Evolutionary conservation across 2,113 vertebrate genomes (phyloP).

Genomic region (Pachypanchax playfairii): DNA sequence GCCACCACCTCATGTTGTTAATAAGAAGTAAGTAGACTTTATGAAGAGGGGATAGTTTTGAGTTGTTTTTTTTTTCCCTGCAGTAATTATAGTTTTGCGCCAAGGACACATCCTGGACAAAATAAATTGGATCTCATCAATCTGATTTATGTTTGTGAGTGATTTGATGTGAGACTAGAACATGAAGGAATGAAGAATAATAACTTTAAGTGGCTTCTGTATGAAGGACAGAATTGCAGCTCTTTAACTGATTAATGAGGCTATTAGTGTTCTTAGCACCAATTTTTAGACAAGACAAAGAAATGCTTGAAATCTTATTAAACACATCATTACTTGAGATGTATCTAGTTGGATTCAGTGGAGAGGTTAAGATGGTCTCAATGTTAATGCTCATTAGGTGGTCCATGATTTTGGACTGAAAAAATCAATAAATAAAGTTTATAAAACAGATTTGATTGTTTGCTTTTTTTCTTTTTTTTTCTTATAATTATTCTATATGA

Average conservation of each 20-base stretch:
- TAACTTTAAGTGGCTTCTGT: not conserved
- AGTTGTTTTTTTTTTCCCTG: slow-evolving; percentile 2
- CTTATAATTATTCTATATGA: too few relatives aligned
- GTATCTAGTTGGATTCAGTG: too few relatives aligned
- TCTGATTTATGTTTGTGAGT: not conserved
- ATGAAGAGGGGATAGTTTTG: not conserved
- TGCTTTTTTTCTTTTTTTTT: too few relatives aligned
- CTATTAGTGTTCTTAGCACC: not conserved
- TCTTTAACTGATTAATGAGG: not conserved
- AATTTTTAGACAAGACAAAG: not conserved
- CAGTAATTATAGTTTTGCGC: not conserved
- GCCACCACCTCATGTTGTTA: not conserved
- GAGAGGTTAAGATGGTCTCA: too few relatives aligned
- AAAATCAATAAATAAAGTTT: too few relatives aligned
- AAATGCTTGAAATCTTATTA: not conserved
- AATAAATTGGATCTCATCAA: not conserved
- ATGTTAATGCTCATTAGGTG: too few relatives aligned
- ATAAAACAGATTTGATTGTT: too few relatives aligned
- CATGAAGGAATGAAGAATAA: not conserved
- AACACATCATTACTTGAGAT: not conserved
- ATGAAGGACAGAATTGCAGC: not conserved
- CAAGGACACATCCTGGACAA: not conserved
- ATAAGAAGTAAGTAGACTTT: not conserved
- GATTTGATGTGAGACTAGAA: not conserved
- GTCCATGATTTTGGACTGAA: too few relatives aligned